These are phyloP conservation scores for Gobionotothen gibberifrons DNA, from an alignment of 2,797 vertebrate genomes.

Conservation along the genomic window DNA sequence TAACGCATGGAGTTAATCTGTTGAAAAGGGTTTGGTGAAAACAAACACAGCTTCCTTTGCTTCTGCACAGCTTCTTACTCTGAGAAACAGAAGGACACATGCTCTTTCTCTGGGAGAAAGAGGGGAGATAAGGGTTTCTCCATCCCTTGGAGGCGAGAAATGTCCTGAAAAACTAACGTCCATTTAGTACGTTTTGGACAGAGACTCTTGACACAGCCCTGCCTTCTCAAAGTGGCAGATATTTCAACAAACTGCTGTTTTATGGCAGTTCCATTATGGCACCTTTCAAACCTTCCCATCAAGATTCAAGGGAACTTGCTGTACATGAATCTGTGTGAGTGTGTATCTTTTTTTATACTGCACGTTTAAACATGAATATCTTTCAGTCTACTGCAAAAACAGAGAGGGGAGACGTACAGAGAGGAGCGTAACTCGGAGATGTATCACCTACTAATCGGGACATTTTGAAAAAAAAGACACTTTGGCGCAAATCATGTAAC, in stretches of 20 bases:
- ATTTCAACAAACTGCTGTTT: constrained; percentile 82
- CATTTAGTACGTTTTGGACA: constrained; percentile 49
- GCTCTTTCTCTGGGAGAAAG: constrained; percentile 46
- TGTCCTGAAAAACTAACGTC: constrained; percentile 33
- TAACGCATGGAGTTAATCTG: constrained; percentile 33
- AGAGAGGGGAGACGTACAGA: constrained; percentile 63
- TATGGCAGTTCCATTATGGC: constrained; percentile 80
- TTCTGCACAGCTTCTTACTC: constrained; percentile 25
- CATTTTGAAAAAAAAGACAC: constrained; percentile 66
- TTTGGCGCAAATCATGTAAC: constrained; percentile 54
- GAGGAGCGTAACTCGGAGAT: constrained; percentile 43
- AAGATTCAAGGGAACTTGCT: constrained; percentile 70
- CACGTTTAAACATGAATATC: constrained; percentile 83
- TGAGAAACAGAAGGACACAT: constrained; percentile 37
- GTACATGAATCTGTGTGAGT: constrained; percentile 76
- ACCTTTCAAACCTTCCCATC: constrained; percentile 69
- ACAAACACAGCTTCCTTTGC: constrained; percentile 43
- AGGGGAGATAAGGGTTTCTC: constrained; percentile 25
- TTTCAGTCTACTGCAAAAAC: constrained; percentile 76
- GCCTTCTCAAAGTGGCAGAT: constrained; percentile 59
- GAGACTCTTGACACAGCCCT: constrained; percentile 65
- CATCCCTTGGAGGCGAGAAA: constrained; percentile 30
- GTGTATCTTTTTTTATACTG: constrained; percentile 81
- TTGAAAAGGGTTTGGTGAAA: constrained; percentile 46
- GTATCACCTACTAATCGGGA: constrained; percentile 60